Percentiles rank a stretch among this genome's conserved stretches.
Conservation (phyloP, 2,888 invertebrate genomes). For the Synergus gifuensis region DNA sequence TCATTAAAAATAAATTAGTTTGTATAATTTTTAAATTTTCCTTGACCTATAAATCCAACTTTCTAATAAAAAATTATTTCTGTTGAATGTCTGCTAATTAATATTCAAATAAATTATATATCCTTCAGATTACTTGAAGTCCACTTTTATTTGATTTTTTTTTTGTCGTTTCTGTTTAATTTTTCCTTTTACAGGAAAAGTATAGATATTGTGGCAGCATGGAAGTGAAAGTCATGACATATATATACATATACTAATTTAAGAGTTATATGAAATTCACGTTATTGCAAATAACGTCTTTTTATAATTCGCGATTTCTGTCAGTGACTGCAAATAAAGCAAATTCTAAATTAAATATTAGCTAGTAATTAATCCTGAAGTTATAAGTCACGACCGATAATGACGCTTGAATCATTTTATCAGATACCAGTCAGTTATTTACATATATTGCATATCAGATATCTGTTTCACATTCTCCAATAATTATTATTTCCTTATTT, state of each 20-base stretch:
- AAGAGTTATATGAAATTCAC: background rate
- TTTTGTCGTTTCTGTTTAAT: background rate
- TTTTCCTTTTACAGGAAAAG: background rate
- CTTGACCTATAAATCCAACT: too few relatives aligned
- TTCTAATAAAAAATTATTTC: too few relatives aligned
- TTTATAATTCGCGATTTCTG: background rate
- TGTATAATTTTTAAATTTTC: too few relatives aligned
- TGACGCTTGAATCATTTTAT: background rate
- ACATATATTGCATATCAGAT: background rate
- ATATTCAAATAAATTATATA: too few relatives aligned
- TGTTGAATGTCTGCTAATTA: too few relatives aligned
- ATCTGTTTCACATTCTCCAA: background rate
- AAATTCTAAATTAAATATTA: too few relatives aligned
- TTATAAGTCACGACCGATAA: background rate
- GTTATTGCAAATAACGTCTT: background rate
- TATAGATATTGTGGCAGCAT: background rate
- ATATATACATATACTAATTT: background rate
- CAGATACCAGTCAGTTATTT: background rate
- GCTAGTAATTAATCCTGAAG: background rate
- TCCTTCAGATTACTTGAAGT: too few relatives aligned
- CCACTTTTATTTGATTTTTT: background rate
- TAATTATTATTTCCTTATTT: too few relatives aligned
- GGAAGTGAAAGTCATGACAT: background rate
- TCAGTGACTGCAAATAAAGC: background rate
- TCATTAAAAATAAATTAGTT: too few relatives aligned